Evolutionary conservation across 2,888 invertebrate genomes (phyloP).

Genomic region (Merodon equestris): DNA sequence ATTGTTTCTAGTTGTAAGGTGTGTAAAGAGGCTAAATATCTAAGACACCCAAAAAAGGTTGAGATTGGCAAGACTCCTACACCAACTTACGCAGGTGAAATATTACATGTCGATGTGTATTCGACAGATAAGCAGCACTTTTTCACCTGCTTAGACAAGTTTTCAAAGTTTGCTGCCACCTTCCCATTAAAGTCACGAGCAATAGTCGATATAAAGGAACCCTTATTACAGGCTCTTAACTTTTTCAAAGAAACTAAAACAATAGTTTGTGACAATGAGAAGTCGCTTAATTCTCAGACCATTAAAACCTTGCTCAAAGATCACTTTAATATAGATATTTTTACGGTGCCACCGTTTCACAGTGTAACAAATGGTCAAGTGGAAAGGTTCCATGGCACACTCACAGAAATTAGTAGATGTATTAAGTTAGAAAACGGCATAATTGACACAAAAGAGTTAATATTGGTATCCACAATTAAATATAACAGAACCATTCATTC

Average conservation of each 20-base stretch:
- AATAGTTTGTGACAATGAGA: slow-evolving; percentile 16
- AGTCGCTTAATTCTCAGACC: not conserved
- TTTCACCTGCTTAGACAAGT: slow-evolving; percentile 24
- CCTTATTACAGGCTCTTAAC: not conserved
- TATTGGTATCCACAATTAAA: slow-evolving; percentile 24
- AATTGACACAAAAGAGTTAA: slow-evolving; percentile 11
- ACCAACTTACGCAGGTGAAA: slow-evolving; percentile 17
- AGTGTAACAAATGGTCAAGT: slow-evolving; percentile 27
- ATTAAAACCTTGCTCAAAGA: slow-evolving; percentile 15
- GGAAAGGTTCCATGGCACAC: slow-evolving; percentile 32
- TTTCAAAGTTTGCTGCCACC: slow-evolving; percentile 21
- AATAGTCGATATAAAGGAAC: slow-evolving; percentile 4
- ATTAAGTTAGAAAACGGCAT: slow-evolving; percentile 9
- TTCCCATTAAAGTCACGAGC: slow-evolving; percentile 8
- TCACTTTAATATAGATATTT: slow-evolving; percentile 8
- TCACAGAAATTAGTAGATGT: slow-evolving; percentile 26
- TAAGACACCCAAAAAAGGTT: slow-evolving; percentile 6
- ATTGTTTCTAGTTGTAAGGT: slow-evolving; percentile 20
- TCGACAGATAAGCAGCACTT: slow-evolving; percentile 4
- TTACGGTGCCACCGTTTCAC: slow-evolving; percentile 15
- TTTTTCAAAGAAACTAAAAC: slow-evolving; percentile 15
- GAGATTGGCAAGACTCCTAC: slow-evolving; percentile 28
- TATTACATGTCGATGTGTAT: slow-evolving; percentile 24
- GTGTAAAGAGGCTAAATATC: slow-evolving; percentile 38
- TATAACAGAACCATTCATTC: slow-evolving; percentile 33